Conservation (phyloP, 2,797 vertebrate species). For the Pantherophis alleghaniensis region DNA sequence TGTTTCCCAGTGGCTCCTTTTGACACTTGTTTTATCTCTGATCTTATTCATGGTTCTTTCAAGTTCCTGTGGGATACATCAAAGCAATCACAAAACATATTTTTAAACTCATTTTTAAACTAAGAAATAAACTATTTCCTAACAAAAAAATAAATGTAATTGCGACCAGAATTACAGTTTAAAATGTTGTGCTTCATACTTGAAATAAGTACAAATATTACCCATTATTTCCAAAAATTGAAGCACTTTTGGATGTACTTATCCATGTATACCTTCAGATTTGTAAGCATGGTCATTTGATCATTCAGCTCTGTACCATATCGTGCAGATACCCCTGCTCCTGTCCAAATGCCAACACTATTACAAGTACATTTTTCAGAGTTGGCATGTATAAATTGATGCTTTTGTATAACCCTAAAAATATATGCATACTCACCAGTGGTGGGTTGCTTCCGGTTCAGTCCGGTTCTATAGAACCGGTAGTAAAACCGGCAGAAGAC, state of each 20-base stretch:
- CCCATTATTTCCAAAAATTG: not conserved
- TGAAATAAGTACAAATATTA: not conserved
- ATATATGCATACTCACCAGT: not conserved
- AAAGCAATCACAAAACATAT: not conserved
- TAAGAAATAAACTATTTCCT: not conserved
- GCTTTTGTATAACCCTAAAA: not conserved
- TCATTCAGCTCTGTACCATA: not conserved
- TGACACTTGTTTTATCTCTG: constrained; percentile 57
- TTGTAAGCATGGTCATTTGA: not conserved
- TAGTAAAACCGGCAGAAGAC: too few species aligned
- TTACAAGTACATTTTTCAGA: not conserved
- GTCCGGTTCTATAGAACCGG: too few species aligned
- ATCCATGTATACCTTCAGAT: not conserved
- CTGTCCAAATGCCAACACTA: not conserved
- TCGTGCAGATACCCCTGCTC: not conserved
- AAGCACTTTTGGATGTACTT: not conserved
- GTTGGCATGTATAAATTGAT: not conserved
- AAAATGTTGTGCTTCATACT: not conserved
- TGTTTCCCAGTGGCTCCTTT: constrained; percentile 75
- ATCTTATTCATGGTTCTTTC: constrained; percentile 56
- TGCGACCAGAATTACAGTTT: not conserved
- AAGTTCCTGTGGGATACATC: constrained; percentile 59
- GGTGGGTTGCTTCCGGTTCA: too few species aligned
- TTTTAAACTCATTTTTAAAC: not conserved
- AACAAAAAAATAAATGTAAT: not conserved